phyloP scores from a whole-genome alignment of 2,113 vertebrate genomes.

The Lethenteron reissneri region DNA sequence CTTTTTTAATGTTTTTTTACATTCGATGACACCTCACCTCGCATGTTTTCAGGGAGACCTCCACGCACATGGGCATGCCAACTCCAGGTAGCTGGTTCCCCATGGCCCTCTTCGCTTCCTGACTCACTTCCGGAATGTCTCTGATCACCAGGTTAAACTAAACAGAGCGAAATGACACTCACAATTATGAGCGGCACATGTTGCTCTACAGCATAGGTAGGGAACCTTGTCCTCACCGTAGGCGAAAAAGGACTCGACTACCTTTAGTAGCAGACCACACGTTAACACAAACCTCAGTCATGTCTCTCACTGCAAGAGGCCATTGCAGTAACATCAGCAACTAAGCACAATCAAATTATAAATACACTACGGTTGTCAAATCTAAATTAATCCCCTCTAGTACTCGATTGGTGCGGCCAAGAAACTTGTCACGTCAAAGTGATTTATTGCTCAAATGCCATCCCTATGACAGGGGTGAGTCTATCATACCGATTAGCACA shows the following conservation, averaged over 20 bases:
- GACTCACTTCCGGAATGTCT: slow-evolving; percentile 93
- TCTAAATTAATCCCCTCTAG: no score
- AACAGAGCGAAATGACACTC: neutral
- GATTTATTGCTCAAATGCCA: no score
- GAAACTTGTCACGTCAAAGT: no score
- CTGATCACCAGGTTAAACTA: slow-evolving; percentile 97
- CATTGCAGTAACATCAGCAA: neutral
- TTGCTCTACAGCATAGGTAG: no score
- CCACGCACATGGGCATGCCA: slow-evolving; percentile 90
- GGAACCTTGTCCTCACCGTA: no score
- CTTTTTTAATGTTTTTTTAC: neutral
- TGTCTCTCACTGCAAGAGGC: neutral
- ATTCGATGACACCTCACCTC: slow-evolving; percentile 35
- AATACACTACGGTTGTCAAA: no score
- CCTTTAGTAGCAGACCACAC: no score
- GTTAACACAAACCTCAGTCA: neutral
- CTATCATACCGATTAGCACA: no score
- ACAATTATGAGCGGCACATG: neutral
- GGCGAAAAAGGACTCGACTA: no score
- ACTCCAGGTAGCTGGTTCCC: slow-evolving; percentile 74
- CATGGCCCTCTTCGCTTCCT: slow-evolving; percentile 95
- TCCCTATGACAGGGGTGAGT: no score
- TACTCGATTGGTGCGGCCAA: no score
- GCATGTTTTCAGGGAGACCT: slow-evolving; percentile 93
- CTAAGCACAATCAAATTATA: neutral